These are phyloP conservation scores for Papilio gigon DNA, from an alignment of 2,888 invertebrate genomes.

Conservation along the genomic window DNA sequence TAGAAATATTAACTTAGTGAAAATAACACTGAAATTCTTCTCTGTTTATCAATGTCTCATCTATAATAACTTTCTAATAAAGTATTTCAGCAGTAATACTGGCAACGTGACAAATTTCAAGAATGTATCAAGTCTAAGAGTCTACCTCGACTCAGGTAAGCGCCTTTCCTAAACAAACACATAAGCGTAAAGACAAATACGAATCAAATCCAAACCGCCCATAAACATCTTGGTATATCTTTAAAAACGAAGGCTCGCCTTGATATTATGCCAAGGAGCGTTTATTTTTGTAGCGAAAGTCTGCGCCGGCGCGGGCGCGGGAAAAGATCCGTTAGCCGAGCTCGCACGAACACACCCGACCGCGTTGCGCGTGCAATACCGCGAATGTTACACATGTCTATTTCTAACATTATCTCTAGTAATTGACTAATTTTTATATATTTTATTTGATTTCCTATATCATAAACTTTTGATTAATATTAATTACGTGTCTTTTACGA, in stretches of 20 bases:
- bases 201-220: constrained; percentile 56
- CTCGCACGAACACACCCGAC: constrained; percentile 66
- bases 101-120: background rate
- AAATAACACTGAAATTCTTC: background rate
- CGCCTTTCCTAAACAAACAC: constrained; percentile 33
- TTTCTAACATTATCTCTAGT: constrained; percentile 39
- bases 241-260: constrained; percentile 78
- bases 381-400: constrained; percentile 53
- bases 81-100: background rate
- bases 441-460: constrained; percentile 38
- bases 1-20: background rate
- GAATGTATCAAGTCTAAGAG: background rate
- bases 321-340: constrained; percentile 79
- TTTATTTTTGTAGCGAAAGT: constrained; percentile 81
- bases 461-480: constrained; percentile 16
- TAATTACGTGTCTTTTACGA: background rate
- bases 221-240: constrained; percentile 69
- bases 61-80: background rate
- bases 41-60: background rate
- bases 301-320: constrained; percentile 61
- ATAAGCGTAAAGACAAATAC: constrained; percentile 35
- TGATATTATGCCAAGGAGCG: constrained; percentile 80
- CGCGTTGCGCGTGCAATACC: constrained; percentile 58
- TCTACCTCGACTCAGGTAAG: constrained; percentile 17
- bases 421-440: background rate